Conservation (phyloP, 2,797 vertebrate species). For the Monodelphis domestica region DNA sequence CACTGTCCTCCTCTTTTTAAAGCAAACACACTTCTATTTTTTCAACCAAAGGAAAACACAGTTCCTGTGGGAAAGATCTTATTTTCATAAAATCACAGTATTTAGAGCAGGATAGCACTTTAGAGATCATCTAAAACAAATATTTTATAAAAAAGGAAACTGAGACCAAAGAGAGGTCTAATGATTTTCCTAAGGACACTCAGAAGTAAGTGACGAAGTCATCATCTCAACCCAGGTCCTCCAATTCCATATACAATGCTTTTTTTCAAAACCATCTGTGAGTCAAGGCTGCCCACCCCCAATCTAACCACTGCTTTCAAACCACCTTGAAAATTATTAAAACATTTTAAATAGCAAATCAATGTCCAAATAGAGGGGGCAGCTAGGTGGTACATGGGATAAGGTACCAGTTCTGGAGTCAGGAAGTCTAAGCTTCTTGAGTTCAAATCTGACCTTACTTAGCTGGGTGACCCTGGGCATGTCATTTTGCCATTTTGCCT, state of each 20-base stretch:
- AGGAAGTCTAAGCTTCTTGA: no score
- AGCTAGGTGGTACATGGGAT: no score
- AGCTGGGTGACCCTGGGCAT: no score
- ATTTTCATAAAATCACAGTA: constrained; percentile 34
- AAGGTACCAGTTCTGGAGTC: no score
- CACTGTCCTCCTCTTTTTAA: neutral
- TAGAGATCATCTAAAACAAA: neutral
- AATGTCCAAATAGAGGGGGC: neutral
- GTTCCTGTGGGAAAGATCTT: neutral
- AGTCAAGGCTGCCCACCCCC: no score
- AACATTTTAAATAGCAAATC: neutral
- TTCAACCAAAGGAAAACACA: constrained; percentile 23
- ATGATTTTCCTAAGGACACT: neutral
- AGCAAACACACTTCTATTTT: neutral
- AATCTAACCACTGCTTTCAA: neutral
- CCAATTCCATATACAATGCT: neutral
- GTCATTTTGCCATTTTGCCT: no score
- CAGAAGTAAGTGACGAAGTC: neutral
- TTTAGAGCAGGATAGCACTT: neutral
- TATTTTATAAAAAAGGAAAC: neutral
- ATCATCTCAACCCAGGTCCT: neutral
- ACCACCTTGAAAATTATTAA: neutral
- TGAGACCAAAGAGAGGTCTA: neutral
- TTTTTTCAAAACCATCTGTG: neutral
- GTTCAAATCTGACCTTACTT: no score